Evolutionary conservation across 2,113 vertebrate genomes (phyloP), one percentile per base, ranked within the genome.

Genomic region (Acinonyx jubatus): DNA sequence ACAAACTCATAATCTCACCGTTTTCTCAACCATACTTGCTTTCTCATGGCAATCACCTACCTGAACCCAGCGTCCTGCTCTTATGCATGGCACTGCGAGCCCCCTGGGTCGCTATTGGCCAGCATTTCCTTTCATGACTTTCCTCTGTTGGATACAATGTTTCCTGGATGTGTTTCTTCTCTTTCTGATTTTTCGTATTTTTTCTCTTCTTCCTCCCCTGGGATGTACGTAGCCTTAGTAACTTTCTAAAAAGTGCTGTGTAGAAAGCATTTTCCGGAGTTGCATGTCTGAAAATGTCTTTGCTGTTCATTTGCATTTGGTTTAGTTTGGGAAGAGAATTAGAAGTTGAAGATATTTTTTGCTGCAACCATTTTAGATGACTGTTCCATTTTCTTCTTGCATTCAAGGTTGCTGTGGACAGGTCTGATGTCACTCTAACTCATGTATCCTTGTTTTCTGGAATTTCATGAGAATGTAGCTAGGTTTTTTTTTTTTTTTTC

Each of bases 61-160:
- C 52, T 21, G 7, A 48, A 71, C 63, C 69, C 50, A 36, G 18
- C 31, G 8, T 52, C 25, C 25, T 25, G 55, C 57, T 16, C 21
- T 41, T 3, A 27, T 0, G 5, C 11, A 2, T 10, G 9, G 57
- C 12, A 27, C 19, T 1, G 11, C 2, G 33, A 50, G 36, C 5
- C 29, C 68, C 9, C 7, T 29, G 29, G 6, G 7, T 90, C 21
- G 2, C 25, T 27, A 6, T 38, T 9, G 15, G 57, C 48, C 55
- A 27, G 14, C 18, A 7, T 45, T 65, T 84, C 79, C 41, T 95
- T 71, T 71, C 31, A 31, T 13, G 71, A n/a, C 29, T 76, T 55
- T 76, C 25, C 36, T 61, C 10, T 57, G 27, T 19, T 69, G 69
- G 41, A 61, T 4, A 41, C 27, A n/a, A 19, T 19, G 5, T 61